A percentile compares a stretch with the other conserved stretches of the same genome.
phyloP scores from a whole-genome alignment of 2,888 invertebrate species.

The Zeuzera pyrina region DNA sequence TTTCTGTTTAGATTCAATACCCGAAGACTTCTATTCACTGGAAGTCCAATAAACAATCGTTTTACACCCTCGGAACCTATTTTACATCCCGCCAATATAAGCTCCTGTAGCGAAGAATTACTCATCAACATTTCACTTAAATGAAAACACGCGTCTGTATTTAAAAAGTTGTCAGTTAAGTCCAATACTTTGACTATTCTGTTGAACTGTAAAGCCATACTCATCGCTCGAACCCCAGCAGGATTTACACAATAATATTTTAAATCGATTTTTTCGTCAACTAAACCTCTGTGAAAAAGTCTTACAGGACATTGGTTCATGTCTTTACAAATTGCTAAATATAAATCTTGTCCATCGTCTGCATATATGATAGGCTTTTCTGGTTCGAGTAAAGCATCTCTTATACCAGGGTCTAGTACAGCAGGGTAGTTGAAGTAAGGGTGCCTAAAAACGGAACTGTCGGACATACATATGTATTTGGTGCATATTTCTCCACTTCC shows the following conservation, averaged over 20 bases:
- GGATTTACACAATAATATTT: constrained; percentile 46
- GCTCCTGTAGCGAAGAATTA: constrained; percentile 31
- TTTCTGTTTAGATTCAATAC: constrained; percentile 36
- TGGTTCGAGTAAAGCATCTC: constrained; percentile 31
- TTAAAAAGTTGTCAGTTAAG: constrained; percentile 46
- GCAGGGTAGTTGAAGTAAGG: constrained; percentile 46
- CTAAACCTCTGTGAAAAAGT: constrained; percentile 31
- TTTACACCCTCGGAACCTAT: constrained; percentile 36
- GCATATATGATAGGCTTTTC: constrained; percentile 26
- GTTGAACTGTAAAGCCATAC: constrained; percentile 37
- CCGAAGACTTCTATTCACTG: constrained; percentile 25
- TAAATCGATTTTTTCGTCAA: constrained; percentile 36
- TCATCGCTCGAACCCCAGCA: constrained; percentile 41
- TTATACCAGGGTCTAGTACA: constrained; percentile 47
- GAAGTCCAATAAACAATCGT: constrained; percentile 24
- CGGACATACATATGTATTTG: constrained; percentile 38
- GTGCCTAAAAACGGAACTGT: constrained; percentile 40
- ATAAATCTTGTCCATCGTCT: constrained; percentile 47
- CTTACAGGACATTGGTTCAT: constrained; percentile 39
- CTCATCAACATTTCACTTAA: constrained; percentile 38
- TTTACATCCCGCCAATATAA: constrained; percentile 46
- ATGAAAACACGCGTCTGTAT: constrained; percentile 44
- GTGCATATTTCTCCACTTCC: constrained; percentile 45
- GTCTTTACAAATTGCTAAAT: constrained; percentile 39
- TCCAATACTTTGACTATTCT: constrained; percentile 31